Conservation (phyloP, 2,888 invertebrate species). For the Taphrorychus bicolor region DNA sequence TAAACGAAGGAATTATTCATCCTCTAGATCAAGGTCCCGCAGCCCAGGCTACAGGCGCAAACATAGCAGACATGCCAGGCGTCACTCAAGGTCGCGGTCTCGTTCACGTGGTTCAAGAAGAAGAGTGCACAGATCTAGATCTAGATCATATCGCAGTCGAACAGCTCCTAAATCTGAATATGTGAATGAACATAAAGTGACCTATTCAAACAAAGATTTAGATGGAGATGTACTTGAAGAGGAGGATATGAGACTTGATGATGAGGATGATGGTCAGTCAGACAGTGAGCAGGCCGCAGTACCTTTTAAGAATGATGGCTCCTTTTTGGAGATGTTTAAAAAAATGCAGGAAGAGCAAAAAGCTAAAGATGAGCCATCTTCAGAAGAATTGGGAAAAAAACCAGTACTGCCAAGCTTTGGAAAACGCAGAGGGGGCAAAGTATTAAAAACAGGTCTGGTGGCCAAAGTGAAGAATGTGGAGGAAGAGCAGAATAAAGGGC, state of each 20-base stretch:
- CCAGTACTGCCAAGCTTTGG: conserved; percentile 69
- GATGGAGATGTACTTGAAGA: conserved; percentile 42
- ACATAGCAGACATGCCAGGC: conserved; percentile 40
- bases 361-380: conserved; percentile 45
- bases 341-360: conserved; percentile 71
- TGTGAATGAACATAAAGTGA: conserved; percentile 15
- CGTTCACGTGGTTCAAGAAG: conserved; percentile 18
- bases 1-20: conserved; percentile 36
- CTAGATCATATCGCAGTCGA: conserved; percentile 39
- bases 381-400: conserved; percentile 57
- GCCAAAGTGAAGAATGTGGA: conserved; percentile 78
- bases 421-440: conserved; percentile 84
- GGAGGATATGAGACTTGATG: conserved; percentile 46
- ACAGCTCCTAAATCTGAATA: conserved; percentile 24
- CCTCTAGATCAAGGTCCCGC: conserved; percentile 39
- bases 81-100: conserved; percentile 39
- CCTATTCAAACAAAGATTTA: conserved; percentile 17
- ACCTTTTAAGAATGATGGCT: conserved; percentile 87
- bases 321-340: conserved; percentile 90
- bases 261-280: conserved; percentile 45
- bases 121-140: conserved; percentile 26
- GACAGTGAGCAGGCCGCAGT: conserved; percentile 58
- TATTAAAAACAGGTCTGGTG: conserved; percentile 88
- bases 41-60: conserved; percentile 43
- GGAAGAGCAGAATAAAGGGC: conserved; percentile 71